Conservation (phyloP, 2,113 vertebrate genomes). For the Pygoscelis antarcticus region DNA sequence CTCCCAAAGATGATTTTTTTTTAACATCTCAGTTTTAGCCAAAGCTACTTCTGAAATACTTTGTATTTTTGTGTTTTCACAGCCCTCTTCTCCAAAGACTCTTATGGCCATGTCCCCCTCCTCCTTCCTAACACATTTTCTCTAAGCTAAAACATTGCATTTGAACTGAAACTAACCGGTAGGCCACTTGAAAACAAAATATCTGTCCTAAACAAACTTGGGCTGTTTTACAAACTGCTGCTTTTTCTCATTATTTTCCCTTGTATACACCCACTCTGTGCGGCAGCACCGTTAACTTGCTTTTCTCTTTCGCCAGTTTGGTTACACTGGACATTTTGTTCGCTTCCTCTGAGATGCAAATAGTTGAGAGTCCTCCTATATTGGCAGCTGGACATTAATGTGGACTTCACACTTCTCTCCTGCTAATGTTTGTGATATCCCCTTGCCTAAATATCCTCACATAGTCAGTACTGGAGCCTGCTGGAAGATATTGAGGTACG, state of each 20-base stretch:
- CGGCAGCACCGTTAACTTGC: not conserved
- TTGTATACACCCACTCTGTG: accelerated
- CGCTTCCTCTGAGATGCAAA: not conserved
- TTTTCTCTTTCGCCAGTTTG: not conserved
- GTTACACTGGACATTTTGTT: not conserved
- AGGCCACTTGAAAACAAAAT: not conserved
- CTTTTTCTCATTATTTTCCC: not conserved
- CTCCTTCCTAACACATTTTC: not conserved
- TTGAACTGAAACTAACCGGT: not conserved
- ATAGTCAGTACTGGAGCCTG: not conserved
- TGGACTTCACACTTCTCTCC: not conserved
- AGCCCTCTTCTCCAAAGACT: not conserved
- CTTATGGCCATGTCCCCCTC: not conserved
- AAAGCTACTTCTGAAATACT: not conserved
- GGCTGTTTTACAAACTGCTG: not conserved
- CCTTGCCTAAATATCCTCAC: not conserved
- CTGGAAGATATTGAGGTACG: not conserved
- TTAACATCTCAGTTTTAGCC: not conserved
- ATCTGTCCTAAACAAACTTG: not conserved
- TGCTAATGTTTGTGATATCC: not conserved
- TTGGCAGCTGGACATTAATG: not conserved
- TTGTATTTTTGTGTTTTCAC: not conserved
- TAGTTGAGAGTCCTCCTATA: not conserved
- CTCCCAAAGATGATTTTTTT: not conserved
- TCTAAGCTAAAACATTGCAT: not conserved